Conservation (phyloP, 1,140 invertebrate species). For the Euwallacea similis region DNA sequence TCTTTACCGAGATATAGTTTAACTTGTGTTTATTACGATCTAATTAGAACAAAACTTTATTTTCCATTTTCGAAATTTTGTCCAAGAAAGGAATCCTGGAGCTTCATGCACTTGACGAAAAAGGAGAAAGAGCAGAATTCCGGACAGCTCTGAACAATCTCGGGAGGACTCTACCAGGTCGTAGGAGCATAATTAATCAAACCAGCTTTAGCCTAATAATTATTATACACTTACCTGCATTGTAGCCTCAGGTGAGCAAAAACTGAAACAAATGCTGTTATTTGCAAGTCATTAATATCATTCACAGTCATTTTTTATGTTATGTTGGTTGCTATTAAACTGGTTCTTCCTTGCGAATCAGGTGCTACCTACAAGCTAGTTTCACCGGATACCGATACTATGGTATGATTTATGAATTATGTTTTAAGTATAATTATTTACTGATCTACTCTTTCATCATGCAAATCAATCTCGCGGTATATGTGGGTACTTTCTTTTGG, state of each 20-base stretch:
- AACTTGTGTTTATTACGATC: not conserved
- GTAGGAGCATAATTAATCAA: no score
- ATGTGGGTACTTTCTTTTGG: conserved; percentile 1
- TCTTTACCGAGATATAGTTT: conserved; percentile 7
- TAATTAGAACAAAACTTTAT: not conserved
- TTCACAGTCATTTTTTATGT: not conserved
- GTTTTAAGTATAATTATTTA: conserved; percentile 7
- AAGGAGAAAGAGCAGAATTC: no score
- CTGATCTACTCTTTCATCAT: conserved; percentile 8
- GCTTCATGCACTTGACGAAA: no score
- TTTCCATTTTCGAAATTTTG: no score
- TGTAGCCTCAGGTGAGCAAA: not conserved
- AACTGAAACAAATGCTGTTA: conserved; percentile 4
- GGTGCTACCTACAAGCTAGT: not conserved
- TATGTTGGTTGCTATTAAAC: conserved; percentile 3
- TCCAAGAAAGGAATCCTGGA: no score
- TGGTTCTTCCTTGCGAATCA: conserved; percentile 6
- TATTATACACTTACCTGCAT: no score
- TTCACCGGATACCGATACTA: conserved; percentile 14
- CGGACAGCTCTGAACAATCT: no score
- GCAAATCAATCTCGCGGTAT: conserved; percentile 4
- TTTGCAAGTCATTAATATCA: conserved; percentile 6
- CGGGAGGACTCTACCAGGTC: no score
- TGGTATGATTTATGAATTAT: conserved; percentile 12
- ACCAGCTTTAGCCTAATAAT: no score